Evolutionary conservation across 2,888 invertebrate genomes (phyloP).

Genomic region (Drosophila nr. fundita): DNA sequence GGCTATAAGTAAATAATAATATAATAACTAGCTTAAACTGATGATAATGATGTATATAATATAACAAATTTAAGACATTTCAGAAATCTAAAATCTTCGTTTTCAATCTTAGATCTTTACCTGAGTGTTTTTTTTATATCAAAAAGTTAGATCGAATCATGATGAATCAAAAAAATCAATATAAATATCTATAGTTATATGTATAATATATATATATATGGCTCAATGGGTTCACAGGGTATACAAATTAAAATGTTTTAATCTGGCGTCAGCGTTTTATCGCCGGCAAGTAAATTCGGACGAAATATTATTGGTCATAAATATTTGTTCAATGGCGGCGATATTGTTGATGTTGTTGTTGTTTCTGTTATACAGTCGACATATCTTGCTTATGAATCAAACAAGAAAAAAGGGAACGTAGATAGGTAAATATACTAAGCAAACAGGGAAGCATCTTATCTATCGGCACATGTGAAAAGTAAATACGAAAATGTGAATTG

Average conservation of each 20-base stretch:
- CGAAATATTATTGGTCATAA: conserved; percentile 61
- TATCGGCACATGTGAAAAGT: conserved; percentile 67
- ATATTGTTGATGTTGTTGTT: conserved; percentile 27
- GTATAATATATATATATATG: neutral
- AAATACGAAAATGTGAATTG: conserved; percentile 46
- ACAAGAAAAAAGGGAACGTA: conserved; percentile 13
- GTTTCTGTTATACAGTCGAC: conserved; percentile 13
- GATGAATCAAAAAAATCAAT: neutral
- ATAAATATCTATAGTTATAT: neutral
- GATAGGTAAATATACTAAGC: conserved; percentile 34
- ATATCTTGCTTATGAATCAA: conserved; percentile 55
- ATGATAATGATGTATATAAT: neutral
- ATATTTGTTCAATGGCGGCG: conserved; percentile 68
- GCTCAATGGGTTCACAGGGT: neutral
- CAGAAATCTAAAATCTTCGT: neutral
- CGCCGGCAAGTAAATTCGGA: conserved; percentile 37
- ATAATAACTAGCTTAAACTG: neutral
- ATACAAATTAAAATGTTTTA: conserved; percentile 28
- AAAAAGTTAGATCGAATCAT: neutral
- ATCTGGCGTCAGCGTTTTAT: conserved; percentile 63
- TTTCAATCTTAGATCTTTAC: neutral
- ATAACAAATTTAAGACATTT: neutral
- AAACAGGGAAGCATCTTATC: conserved; percentile 57
- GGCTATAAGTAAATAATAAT: neutral
- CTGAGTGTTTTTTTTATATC: neutral